phyloP scores from a whole-genome alignment of 2,888 invertebrate genomes.

The Mythimna vitellina region DNA sequence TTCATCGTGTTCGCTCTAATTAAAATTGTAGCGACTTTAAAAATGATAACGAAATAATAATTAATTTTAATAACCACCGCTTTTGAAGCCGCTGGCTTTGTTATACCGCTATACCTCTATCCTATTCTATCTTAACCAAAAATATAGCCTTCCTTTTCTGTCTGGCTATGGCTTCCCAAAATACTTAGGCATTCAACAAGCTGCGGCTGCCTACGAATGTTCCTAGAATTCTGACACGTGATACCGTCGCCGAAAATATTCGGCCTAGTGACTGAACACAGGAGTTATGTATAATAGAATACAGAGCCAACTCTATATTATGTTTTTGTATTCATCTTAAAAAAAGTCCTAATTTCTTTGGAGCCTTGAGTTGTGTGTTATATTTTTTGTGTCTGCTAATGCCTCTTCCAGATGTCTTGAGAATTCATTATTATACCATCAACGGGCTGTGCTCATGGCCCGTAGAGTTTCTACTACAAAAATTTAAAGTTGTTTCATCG shows the following conservation, averaged over 20 bases:
- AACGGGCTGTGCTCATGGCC: no score
- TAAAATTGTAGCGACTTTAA: conserved; percentile 10
- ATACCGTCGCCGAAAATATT: conserved; percentile 43
- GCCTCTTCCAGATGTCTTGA: conserved; percentile 25
- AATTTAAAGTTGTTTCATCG: not conserved
- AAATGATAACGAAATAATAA: conserved; percentile 10
- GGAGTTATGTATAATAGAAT: not conserved
- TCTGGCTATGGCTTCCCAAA: conserved; percentile 50
- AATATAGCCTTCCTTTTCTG: conserved; percentile 41
- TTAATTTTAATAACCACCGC: conserved; percentile 9
- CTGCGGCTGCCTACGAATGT: conserved; percentile 35
- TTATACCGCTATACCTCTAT: conserved; percentile 15
- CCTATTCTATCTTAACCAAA: conserved; percentile 15
- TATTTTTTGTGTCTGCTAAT: conserved; percentile 28
- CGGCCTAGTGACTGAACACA: conserved; percentile 23
- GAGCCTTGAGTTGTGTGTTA: conserved; percentile 16
- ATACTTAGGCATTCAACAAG: conserved; percentile 44
- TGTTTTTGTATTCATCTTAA: conserved; percentile 11
- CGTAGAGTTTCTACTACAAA: no score
- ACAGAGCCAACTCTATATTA: conserved; percentile 4
- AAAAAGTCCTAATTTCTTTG: not conserved
- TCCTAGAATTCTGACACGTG: conserved; percentile 52
- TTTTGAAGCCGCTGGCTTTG: conserved; percentile 15
- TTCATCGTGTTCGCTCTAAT: conserved; percentile 19
- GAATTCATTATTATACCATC: conserved; percentile 15